Conservation (phyloP, 2,888 invertebrate species). For the Parascotia fuliginaria region DNA sequence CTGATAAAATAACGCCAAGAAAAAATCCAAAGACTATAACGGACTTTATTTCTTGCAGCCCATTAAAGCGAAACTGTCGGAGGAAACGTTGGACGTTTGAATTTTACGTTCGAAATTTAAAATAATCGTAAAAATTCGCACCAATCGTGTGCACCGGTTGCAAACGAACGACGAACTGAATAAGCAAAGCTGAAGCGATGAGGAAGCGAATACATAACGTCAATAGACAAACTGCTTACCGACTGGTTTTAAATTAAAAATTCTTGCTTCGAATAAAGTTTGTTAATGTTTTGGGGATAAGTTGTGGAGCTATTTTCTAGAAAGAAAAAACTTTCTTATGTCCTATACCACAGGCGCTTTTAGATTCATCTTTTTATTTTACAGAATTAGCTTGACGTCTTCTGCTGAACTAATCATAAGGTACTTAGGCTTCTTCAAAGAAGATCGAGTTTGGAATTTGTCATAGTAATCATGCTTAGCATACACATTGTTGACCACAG, state of each 20-base stretch:
- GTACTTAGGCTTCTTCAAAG: too few relatives aligned
- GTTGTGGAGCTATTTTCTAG: too few relatives aligned
- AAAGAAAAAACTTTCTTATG: too few relatives aligned
- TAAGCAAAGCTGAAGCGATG: slow-evolving; percentile 27
- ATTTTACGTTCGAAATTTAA: slow-evolving; percentile 44
- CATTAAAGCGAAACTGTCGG: slow-evolving; percentile 32
- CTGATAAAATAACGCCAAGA: neutral
- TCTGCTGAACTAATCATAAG: too few relatives aligned
- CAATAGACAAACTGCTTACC: slow-evolving; percentile 26
- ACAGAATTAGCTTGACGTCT: too few relatives aligned
- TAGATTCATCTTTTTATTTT: too few relatives aligned
- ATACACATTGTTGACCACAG: too few relatives aligned
- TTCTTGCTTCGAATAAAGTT: neutral
- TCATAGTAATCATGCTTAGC: too few relatives aligned
- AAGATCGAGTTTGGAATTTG: too few relatives aligned
- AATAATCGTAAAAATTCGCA: slow-evolving; percentile 42
- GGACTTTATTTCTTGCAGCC: slow-evolving; percentile 34
- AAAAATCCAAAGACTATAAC: neutral
- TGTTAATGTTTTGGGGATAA: neutral
- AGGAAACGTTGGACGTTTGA: slow-evolving; percentile 25
- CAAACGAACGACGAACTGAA: slow-evolving; percentile 33
- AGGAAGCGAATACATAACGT: slow-evolving; percentile 28
- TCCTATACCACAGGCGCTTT: too few relatives aligned
- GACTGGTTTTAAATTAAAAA: slow-evolving; percentile 11
- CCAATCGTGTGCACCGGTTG: slow-evolving; percentile 40